Base-by-base conservation (phyloP, 1,140 invertebrate species). In the Lucilia sericata region DNA sequence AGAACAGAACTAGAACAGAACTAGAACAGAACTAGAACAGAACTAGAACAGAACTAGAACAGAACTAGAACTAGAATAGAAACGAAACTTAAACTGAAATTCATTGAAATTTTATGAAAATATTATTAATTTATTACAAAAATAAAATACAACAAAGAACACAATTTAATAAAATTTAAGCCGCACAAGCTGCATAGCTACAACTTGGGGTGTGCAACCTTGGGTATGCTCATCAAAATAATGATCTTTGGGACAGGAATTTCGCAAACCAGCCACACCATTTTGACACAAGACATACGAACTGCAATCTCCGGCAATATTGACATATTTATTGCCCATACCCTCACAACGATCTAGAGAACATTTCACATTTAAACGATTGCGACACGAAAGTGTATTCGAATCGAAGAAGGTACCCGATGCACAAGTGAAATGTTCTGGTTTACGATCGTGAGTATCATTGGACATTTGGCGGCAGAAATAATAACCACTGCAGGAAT, bases 151-250 rank as follows among this genome's bases (percentile, higher is more conserved):
- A 30, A 30, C 25, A 30, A 30, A 30, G 25, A 30, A 30, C 25
- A 30, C 1, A 30, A 25, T 25, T 83, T 81, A 30, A 30, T 3
- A 30, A 30, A 30, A 25, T 25, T 83, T 81, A 84, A 21, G 83
- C 21, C 14, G 86, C 80, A 83, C 88, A 90, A 14, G 88, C 88
- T 51, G 85, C 82, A 82, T 88, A 89, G 84, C 87, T 86, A 86
- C 83, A 42, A 81, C 87, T 86, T 84, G 90, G 89, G 84, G 84
- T 88, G 70, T 86, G 87, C 84, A 90, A 81, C 87, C 87, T 84
- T 90, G 89, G 84, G 84, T 88, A 70, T 86, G 87, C 84, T 90
- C 89, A 85, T 90, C 89, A 34, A 90, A 90, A 80, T 81, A 90
- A 51, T 88, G 89, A 0, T 86, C 86, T 9, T 47, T 10, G 19